Conservation (phyloP, 2,797 vertebrate genomes). For the Lagocephalus sceleratus region DNA sequence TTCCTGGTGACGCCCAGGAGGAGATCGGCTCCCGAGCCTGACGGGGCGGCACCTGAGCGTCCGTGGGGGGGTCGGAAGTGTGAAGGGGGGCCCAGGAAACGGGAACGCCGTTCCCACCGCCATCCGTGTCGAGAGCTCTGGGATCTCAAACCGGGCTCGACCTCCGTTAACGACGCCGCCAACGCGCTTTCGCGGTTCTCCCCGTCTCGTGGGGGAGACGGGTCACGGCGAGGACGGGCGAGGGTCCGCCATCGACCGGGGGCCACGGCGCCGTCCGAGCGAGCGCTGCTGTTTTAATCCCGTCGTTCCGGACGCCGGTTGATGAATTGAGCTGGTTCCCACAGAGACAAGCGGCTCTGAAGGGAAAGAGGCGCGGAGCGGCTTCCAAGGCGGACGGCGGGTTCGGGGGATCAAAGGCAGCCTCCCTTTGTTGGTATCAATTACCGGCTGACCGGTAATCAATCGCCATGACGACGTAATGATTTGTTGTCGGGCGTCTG, state of each 20-base stretch:
- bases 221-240: too few species aligned
- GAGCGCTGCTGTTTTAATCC: constrained; percentile 62
- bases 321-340: constrained; percentile 67
- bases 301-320: constrained; percentile 52
- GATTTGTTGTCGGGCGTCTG: constrained; percentile 92
- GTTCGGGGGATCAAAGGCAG: constrained; percentile 59
- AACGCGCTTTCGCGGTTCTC: too few species aligned
- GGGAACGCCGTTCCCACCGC: too few species aligned
- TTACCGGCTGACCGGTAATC: constrained; percentile 95
- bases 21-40: constrained; percentile 33
- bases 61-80: constrained; percentile 31
- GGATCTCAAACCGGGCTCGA: too few species aligned
- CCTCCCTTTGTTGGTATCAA: constrained; percentile 84
- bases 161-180: too few species aligned
- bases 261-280: constrained; percentile 45
- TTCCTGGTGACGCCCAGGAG: constrained; percentile 4
- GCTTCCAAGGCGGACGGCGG: neutral
- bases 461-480: constrained; percentile 87
- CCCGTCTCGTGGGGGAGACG: too few species aligned
- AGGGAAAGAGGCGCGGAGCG: constrained; percentile 9
- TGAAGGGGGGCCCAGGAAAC: constrained; percentile 17
- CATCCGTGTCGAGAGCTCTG: too few species aligned
- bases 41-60: constrained; percentile 21
- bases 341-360: constrained; percentile 48
- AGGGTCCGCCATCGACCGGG: constrained; percentile 10